Base-by-base conservation (phyloP, 2,888 invertebrate genomes). In the Sycophila texana region DNA sequence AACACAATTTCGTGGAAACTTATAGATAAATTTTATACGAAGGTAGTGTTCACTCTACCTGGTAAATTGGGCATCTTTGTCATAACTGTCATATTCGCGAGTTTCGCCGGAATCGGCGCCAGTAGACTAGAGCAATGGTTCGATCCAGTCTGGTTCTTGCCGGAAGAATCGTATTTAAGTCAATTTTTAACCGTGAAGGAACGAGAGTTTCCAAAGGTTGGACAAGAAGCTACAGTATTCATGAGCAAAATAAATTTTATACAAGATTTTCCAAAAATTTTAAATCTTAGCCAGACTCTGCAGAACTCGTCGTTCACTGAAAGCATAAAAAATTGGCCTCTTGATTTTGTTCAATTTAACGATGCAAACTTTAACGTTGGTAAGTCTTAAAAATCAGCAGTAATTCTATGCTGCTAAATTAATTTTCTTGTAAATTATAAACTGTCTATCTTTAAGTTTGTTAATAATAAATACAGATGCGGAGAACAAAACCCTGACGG, bases 61-160 rank as follows among this genome's bases (percentile, higher is more conserved):
- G 94, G 94, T 57, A 96, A 96, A 92, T 86, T 92, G 30, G 80
- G 93, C 14, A 92, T 95, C 7, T 88, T 96, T 68, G 68, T 94
- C 55, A 89, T 93, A 74, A 94, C 95, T 1, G 74, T 94, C 53
- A 89, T 91, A 13, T 91, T 94, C 79, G 92, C 94, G 5, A 93
- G 92, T 30, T 91, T 94, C 80, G 94, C 94, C 86, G 91, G 94
- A 75, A 91, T 93, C 84, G 93, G 94, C 53, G 91, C 94, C 68
- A 89, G 93, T 73, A 92, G 92, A 83, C 91, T 96, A 73, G 94
- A 95, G 87, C 96, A 96, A 89, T 94, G 94, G 88, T 96, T 96
- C 89, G 95, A 96, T 89, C 94, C 95, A 0, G 92, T 92, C 74
- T 96, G 96, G 96, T 96, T 96, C 86, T 92, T 96, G 77, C 96